Conservation (phyloP, 1,140 invertebrate genomes). For the Drosophila nannoptera region DNA sequence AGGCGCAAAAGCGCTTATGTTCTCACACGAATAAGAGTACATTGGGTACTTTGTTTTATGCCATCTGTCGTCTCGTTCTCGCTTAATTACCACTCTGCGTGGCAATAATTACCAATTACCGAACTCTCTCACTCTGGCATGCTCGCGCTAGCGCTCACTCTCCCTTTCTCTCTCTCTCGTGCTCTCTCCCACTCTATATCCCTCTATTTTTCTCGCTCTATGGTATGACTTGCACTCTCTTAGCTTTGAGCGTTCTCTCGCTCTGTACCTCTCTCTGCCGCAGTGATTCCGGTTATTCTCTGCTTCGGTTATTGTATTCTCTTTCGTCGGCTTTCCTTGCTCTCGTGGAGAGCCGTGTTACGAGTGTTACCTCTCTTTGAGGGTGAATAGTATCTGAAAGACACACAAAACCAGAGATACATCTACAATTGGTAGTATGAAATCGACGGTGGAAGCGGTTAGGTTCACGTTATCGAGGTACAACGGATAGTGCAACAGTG, state of each 20-base stretch:
- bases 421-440: constrained; percentile 45
- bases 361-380: constrained; percentile 12
- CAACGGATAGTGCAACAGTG: constrained; percentile 18
- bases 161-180: background rate
- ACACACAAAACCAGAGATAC: constrained; percentile 29
- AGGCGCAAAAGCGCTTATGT: constrained; percentile 21
- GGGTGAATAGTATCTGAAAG: constrained; percentile 33
- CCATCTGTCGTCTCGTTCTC: constrained; percentile 53
- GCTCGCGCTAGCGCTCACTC: background rate
- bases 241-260: background rate
- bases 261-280: constrained; percentile 12
- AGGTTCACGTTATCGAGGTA: constrained; percentile 48
- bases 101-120: constrained; percentile 65
- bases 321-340: background rate
- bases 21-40: constrained; percentile 33
- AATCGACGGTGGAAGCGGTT: constrained; percentile 49
- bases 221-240: background rate
- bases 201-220: too few relatives aligned
- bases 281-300: constrained; percentile 30
- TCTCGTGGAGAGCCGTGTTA: background rate
- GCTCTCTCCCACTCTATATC: background rate
- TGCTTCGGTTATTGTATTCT: background rate
- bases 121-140: constrained; percentile 14
- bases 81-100: constrained; percentile 72
- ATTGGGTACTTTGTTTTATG: constrained; percentile 69